Evolutionary conservation across 2,797 vertebrate species (phyloP), one percentile per base, ranked within the genome.

Genomic region (Okamejei kenojei): DNA sequence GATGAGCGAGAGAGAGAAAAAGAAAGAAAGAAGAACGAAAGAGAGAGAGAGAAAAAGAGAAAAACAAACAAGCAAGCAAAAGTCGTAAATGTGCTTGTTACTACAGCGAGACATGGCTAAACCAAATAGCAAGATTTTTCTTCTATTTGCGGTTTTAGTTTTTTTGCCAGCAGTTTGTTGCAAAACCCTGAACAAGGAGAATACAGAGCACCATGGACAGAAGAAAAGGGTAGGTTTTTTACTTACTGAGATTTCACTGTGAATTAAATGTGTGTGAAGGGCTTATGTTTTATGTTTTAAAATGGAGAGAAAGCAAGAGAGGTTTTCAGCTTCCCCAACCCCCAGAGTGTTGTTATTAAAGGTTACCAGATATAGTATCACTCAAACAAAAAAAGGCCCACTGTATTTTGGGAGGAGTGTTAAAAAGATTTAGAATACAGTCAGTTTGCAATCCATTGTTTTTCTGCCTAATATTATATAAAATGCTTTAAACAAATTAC

Each of bases 161-260:
- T 9, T 45, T 86, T 93, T 93, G 82, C 94, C 91, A 93, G 93
- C 9, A 17, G n/a, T 95, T 91, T 94, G 94, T 93, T 93, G 94
- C 81, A 94, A 91, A 93, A 94, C 93, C 81, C 35, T 93, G 96
- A 95, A 35, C 94, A 95, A 93, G 93, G 93, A 1, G 1, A 92
- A 92, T 95, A 68, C 23, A 63, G 68, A n/a, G 61, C 63, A 88
- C 63, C 95, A 1, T 97, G 96, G 97, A 96, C 96, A n/a, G 94
- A 96, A 78, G 95, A 97, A 93, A 96, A 96, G 95, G 95, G 97
- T 96, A 95, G 1, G 38, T 92, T 76, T 92, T 45, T 92, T 73
- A 76, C 5, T 9, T 38, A 58, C 35, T 73, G 35, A 54, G 38
- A 19, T 58, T 38, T 76, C 19, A 76, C 73, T 92, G 90, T 92